Conservation (phyloP, 2,113 vertebrate genomes). For the Craseonycteris thonglongyai region DNA sequence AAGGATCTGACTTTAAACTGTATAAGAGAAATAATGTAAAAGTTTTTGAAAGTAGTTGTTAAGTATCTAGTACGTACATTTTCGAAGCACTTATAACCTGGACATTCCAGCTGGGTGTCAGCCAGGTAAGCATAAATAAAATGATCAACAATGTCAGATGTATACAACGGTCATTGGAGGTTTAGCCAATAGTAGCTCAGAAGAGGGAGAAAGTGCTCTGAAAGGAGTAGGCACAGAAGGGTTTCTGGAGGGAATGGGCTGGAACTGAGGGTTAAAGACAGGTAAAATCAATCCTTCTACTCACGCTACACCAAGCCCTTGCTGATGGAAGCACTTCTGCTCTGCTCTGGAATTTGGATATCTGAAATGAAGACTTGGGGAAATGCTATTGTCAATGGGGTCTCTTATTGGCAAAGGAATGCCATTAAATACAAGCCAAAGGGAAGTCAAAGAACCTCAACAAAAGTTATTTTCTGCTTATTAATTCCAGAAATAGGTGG, state of each 20-base stretch:
- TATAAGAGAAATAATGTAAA: neutral
- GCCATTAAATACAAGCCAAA: neutral
- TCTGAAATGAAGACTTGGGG: neutral
- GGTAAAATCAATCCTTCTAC: neutral
- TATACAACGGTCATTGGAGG: neutral
- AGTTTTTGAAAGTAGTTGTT: neutral
- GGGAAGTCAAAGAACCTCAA: neutral
- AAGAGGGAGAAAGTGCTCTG: neutral
- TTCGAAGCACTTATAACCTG: neutral
- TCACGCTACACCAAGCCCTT: neutral
- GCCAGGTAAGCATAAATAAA: neutral
- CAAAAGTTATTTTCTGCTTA: neutral
- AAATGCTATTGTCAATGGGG: neutral
- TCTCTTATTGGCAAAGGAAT: neutral
- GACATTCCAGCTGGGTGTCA: neutral
- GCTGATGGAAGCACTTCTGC: neutral
- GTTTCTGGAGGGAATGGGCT: neutral
- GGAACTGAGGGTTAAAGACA: neutral
- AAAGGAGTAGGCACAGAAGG: neutral
- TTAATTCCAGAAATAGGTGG: neutral
- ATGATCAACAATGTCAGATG: neutral
- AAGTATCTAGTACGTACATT: neutral
- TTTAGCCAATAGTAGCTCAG: neutral
- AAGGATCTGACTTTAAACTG: neutral
- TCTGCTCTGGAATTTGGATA: neutral